A percentile compares a stretch with the other conserved stretches of the same genome.
These are phyloP conservation scores for Erinaceus europaeus DNA, from an alignment of 2,113 vertebrate species.

Conservation along the genomic window DNA sequence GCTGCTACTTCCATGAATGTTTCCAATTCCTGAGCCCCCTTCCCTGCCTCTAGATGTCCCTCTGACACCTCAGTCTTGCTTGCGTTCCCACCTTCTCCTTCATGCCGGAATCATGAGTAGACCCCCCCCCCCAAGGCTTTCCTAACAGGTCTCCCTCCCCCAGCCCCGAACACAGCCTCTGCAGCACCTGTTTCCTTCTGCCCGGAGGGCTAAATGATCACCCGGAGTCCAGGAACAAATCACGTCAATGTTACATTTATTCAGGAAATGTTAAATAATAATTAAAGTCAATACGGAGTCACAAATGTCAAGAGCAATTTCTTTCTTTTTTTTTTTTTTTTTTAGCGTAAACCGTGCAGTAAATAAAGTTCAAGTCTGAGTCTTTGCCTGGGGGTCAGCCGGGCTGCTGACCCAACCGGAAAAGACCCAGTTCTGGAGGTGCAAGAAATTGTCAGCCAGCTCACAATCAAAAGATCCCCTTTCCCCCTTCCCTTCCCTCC, in stretches of 20 bases:
- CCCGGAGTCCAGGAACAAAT: constrained; percentile 26
- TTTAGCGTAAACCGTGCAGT: constrained; percentile 65
- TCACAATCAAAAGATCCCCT: constrained; percentile 38
- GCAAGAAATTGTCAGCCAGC: no score
- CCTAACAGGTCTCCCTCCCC: not conserved
- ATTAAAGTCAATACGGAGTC: constrained; percentile 69
- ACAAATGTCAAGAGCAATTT: constrained; percentile 74
- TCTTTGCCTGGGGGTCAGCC: not conserved
- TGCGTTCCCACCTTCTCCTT: not conserved
- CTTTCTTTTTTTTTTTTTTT: no score
- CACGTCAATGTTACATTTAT: constrained; percentile 49
- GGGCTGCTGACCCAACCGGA: not conserved
- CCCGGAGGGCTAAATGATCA: constrained; percentile 39
- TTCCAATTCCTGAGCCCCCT: not conserved
- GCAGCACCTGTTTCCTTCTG: not conserved
- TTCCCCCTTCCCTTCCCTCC: constrained; percentile 15
- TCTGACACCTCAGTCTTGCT: no score
- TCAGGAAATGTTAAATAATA: constrained; percentile 65
- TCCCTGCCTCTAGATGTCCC: not conserved
- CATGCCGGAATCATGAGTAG: not conserved
- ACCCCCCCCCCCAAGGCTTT: not conserved
- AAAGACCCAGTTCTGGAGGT: constrained; percentile 34
- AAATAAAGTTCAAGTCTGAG: constrained; percentile 10
- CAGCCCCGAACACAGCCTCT: not conserved
- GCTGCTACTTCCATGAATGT: not conserved